These are phyloP conservation scores for Anorthoa munda DNA, from an alignment of 2,888 invertebrate genomes.

Conservation along the genomic window DNA sequence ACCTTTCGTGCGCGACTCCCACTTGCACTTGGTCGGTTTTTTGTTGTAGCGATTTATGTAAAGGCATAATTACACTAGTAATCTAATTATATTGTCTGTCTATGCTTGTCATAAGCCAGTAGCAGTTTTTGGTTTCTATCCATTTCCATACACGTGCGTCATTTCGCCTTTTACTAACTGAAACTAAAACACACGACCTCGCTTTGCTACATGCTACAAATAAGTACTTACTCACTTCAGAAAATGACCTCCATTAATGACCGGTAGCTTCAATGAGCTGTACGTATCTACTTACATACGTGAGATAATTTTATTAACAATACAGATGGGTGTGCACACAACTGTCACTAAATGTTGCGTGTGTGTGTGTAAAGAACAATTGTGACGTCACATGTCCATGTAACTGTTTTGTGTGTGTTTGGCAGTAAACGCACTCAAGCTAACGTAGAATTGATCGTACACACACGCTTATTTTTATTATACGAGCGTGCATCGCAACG, in stretches of 20 bases:
- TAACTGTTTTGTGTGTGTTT: neutral
- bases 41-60: neutral
- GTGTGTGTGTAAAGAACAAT: neutral
- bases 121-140: conserved; percentile 1
- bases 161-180: conserved; percentile 6
- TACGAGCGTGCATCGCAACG: neutral
- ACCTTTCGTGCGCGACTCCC: too few species aligned
- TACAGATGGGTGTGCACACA: neutral
- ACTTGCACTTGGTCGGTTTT: too few species aligned
- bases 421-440: conserved; percentile 12
- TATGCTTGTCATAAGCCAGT: neutral
- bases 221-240: conserved; percentile 7
- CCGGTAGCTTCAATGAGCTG: conserved; percentile 52
- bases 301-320: conserved; percentile 50
- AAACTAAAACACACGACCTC: conserved; percentile 31
- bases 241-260: conserved; percentile 25
- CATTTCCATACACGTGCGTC: conserved; percentile 16
- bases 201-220: conserved; percentile 5
- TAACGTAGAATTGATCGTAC: neutral
- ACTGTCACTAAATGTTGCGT: neutral
- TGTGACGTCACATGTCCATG: conserved; percentile 13
- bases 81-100: neutral
- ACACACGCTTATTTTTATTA: neutral
- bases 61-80: neutral
- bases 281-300: neutral